These are phyloP conservation scores for Ispidina lecontei DNA, from an alignment of 2,797 vertebrate genomes.

Conservation along the genomic window DNA sequence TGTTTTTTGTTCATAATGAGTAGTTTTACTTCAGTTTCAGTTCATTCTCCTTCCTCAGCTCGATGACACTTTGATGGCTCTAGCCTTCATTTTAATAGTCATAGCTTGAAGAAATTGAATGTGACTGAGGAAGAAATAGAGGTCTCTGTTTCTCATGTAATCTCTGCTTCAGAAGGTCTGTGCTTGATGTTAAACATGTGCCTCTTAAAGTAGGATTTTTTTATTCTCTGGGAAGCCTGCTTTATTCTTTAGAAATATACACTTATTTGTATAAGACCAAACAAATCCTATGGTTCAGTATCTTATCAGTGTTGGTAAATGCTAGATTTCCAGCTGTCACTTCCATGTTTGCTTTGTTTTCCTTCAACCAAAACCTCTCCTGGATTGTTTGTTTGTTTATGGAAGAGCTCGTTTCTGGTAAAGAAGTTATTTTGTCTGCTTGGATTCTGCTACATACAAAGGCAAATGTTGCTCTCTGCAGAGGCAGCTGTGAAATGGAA, in stretches of 20 bases:
- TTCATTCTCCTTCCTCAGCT: not conserved
- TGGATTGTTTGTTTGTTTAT: not conserved
- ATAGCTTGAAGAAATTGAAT: not conserved
- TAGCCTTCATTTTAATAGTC: not conserved
- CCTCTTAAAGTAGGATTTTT: conserved; percentile 6
- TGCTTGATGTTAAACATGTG: conserved; percentile 43
- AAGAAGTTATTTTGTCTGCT: not conserved
- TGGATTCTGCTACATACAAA: not conserved
- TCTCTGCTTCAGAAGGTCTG: not conserved
- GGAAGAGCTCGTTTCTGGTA: not conserved
- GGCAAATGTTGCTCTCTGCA: not conserved
- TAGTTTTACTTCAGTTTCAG: not conserved
- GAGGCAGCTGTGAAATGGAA: conserved; percentile 3
- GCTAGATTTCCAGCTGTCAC: conserved; percentile 2
- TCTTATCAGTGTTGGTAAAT: conserved; percentile 38
- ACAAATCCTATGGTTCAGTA: conserved; percentile 18
- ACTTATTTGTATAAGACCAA: conserved; percentile 32
- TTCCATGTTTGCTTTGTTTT: conserved; percentile 9
- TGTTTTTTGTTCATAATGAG: not conserved
- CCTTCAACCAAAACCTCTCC: not conserved
- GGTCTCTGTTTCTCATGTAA: not conserved
- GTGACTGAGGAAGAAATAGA: not conserved
- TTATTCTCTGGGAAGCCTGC: conserved; percentile 18
- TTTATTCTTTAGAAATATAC: conserved; percentile 12
- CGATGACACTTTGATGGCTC: not conserved